Base-by-base conservation (phyloP, 2,113 vertebrate genomes). In the Puma concolor region DNA sequence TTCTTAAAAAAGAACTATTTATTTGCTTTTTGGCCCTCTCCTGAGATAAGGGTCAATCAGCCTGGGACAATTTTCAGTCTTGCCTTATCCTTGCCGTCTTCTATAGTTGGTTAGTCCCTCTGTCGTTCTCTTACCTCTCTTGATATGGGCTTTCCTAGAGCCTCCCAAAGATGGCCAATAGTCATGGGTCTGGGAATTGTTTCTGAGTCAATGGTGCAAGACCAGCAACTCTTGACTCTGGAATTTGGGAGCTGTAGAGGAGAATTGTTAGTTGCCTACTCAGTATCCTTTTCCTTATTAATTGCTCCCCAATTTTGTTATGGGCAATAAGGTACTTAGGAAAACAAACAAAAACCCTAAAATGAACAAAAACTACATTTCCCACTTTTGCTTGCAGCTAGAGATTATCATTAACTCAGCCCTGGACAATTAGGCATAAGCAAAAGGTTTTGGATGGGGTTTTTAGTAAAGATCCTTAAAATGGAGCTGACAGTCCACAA, bases 401-500 rank as follows among this genome's bases (percentile, higher is more conserved):
- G 64, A 74, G 19, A 4, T 36, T 76, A n/a, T 84, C 60, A 33
- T 64, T 72, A 76, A 54, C 31, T 33, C 15, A 50, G 52, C 2
- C 87, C 38, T 71, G 76, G 71, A 36, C 33, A 82, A 63, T 41
- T 21, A 83, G 31, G 33, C 1, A 0, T 25, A 38, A 88, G 41
- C 36, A 41, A 84, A 92, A 1, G 0, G 38, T 95, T 87, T 64
- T 33, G 19, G 27, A 38, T 84, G 38, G 6, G 19, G 69, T 13
- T 85, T 91, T 85, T 31, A 94, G 83, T 36, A 81, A 95, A 81
- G 88, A 94, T 67, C 64, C 91, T 88, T 44, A 41, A 79, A 52
- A 84, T 57, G 72, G 21, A 89, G 4, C 6, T 64, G 57, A 71
- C 15, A 80, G 13, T 66, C 63, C 44, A 66, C 48, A 94, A 76